Evolutionary conservation across 2,888 invertebrate species (phyloP).

Genomic region (Drosophila rubida): DNA sequence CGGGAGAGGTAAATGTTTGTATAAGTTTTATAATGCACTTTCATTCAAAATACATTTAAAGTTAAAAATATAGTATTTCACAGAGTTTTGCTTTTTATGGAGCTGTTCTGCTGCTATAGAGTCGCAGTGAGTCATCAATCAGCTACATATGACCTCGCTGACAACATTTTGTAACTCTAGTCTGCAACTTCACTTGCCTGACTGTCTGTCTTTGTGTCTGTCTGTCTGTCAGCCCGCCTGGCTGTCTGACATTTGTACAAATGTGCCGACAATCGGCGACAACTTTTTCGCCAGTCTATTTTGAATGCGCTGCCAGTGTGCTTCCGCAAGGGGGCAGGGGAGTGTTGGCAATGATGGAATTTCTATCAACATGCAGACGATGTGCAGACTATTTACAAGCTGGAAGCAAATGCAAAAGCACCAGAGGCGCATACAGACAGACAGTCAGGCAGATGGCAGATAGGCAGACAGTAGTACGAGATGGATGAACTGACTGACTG

Average conservation of each 20-base stretch:
- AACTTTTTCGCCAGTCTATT: conserved; percentile 70
- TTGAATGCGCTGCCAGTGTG: conserved; percentile 39
- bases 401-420: conserved; percentile 43
- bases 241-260: conserved; percentile 51
- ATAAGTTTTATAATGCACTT: no score
- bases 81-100: background rate
- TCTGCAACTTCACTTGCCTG: conserved; percentile 38
- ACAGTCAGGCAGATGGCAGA: conserved; percentile 16
- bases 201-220: conserved; percentile 20
- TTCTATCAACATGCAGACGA: conserved; percentile 71
- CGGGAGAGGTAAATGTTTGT: no score
- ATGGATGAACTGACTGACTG: conserved; percentile 23
- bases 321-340: background rate
- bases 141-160: conserved; percentile 18
- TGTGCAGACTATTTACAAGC: conserved; percentile 47
- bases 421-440: conserved; percentile 9
- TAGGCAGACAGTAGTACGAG: conserved; percentile 10
- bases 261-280: conserved; percentile 67
- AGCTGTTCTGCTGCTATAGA: background rate
- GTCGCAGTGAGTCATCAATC: conserved; percentile 47
- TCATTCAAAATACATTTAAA: no score
- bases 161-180: conserved; percentile 36
- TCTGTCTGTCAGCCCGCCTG: conserved; percentile 20
- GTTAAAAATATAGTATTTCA: no score
- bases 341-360: conserved; percentile 48